phyloP scores from a whole-genome alignment of 2,113 vertebrate genomes.

The Lamprologus ornatipinnis region DNA sequence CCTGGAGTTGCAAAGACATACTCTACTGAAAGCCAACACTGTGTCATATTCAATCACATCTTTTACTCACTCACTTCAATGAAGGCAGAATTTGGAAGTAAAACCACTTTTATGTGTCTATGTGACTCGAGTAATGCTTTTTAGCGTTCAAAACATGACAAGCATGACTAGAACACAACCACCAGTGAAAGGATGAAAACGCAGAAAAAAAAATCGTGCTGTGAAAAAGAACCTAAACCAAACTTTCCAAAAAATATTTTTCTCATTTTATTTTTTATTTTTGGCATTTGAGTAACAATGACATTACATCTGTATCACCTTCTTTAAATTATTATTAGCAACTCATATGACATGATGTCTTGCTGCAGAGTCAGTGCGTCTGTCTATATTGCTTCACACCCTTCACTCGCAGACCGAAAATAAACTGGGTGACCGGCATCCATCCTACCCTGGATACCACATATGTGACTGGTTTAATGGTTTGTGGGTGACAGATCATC shows the following conservation, averaged over 20 bases:
- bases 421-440: neutral
- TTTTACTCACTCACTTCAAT: neutral
- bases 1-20: neutral
- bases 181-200: neutral
- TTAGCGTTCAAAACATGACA: neutral
- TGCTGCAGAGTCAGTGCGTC: neutral
- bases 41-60: neutral
- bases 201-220: neutral
- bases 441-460: neutral
- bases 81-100: neutral
- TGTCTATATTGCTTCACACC: neutral
- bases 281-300: neutral
- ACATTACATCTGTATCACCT: neutral
- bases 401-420: neutral
- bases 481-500: conserved; percentile 37
- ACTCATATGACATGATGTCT: neutral
- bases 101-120: neutral
- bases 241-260: neutral
- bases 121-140: neutral
- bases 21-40: neutral
- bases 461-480: conserved; percentile 25
- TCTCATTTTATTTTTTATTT: neutral
- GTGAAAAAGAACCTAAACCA: neutral
- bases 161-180: neutral
- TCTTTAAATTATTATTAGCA: neutral